Percentiles rank a stretch among this genome's conserved stretches.
These are phyloP conservation scores for Cercopithecus mona DNA, from an alignment of 2,113 vertebrate genomes.

Conservation along the genomic window DNA sequence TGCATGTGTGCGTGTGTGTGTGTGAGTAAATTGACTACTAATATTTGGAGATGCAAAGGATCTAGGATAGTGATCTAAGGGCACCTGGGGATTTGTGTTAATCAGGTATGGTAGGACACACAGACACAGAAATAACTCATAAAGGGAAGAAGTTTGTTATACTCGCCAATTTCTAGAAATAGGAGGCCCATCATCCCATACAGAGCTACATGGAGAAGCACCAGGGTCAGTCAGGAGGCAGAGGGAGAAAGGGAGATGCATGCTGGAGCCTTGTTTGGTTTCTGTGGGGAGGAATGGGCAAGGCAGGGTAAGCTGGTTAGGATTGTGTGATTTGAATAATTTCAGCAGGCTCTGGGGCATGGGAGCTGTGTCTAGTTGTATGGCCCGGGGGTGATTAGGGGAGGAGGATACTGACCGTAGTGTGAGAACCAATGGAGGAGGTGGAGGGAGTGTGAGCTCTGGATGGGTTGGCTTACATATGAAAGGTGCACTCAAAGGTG, in stretches of 20 bases:
- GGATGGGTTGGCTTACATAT: accelerated
- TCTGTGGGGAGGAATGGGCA: neutral
- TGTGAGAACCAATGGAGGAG: neutral
- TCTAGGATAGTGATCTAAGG: neutral
- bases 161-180: neutral
- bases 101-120: neutral
- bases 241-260: neutral
- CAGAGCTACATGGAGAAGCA: neutral
- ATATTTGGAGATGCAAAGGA: neutral
- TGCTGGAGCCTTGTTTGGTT: neutral
- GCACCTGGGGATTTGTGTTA: neutral
- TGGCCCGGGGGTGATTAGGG: neutral
- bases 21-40: neutral
- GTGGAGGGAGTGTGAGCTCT: neutral
- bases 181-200: neutral
- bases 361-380: no score
- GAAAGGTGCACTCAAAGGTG: neutral
- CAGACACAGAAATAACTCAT: neutral
- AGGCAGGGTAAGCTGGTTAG: neutral
- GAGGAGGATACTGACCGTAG: neutral
- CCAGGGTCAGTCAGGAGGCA: neutral
- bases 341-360: neutral
- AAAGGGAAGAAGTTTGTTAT: neutral
- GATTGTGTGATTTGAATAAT: neutral
- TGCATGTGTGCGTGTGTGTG: neutral